These are phyloP conservation scores for Mesocricetus auratus DNA, from an alignment of 2,113 vertebrate genomes.

Conservation along the genomic window DNA sequence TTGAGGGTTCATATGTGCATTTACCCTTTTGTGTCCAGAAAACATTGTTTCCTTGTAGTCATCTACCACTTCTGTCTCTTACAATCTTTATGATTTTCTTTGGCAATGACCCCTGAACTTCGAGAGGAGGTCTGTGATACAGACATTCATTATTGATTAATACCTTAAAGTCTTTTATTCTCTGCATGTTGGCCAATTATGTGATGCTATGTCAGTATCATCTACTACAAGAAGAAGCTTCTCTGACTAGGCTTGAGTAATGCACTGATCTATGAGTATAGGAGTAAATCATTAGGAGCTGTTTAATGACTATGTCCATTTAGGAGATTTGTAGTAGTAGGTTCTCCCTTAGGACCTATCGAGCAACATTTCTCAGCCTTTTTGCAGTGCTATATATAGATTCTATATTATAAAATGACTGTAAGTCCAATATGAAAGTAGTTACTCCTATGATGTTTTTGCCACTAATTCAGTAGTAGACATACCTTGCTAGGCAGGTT, in stretches of 20 bases:
- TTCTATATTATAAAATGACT: neutral
- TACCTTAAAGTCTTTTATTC: neutral
- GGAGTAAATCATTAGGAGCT: neutral
- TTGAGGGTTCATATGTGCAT: neutral
- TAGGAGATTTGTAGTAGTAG: neutral
- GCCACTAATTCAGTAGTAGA: neutral
- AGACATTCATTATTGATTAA: neutral
- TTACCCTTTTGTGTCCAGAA: neutral
- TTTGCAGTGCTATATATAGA: neutral
- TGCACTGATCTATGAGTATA: neutral
- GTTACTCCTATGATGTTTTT: neutral
- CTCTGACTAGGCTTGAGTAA: neutral
- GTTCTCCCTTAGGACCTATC: neutral
- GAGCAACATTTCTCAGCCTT: neutral
- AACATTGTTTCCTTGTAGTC: neutral
- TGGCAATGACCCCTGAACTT: neutral
- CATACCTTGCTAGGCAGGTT: neutral
- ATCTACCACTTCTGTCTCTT: neutral
- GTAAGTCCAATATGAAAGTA: neutral
- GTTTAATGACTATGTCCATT: neutral
- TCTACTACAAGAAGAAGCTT: neutral
- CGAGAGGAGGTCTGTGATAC: neutral
- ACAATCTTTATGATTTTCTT: neutral
- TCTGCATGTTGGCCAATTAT: neutral
- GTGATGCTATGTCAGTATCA: no score